phyloP scores from a whole-genome alignment of 2,888 invertebrate genomes.

The Diplazon laetatorius region DNA sequence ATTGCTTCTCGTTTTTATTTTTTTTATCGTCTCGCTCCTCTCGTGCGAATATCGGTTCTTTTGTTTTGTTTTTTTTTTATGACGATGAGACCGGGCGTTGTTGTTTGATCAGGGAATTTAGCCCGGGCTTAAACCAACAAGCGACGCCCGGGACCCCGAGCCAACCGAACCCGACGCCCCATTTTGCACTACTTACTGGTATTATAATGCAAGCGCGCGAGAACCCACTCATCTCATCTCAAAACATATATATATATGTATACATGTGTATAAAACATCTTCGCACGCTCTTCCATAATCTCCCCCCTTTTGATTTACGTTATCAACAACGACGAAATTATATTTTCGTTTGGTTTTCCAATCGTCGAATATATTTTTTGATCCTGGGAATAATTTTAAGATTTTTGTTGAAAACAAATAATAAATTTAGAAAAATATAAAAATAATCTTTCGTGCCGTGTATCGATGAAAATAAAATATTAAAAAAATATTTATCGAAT shows the following conservation, averaged over 20 bases:
- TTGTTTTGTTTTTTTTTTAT: constrained; percentile 20
- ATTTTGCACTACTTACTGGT: constrained; percentile 3
- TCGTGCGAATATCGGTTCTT: not conserved
- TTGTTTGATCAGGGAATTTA: constrained; percentile 69
- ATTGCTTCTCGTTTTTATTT: constrained; percentile 41
- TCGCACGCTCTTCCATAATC: too few species aligned
- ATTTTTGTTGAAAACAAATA: too few species aligned
- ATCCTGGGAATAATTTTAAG: too few species aligned
- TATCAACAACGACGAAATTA: too few species aligned
- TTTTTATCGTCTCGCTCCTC: constrained; percentile 39
- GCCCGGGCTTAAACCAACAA: constrained; percentile 64
- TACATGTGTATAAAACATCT: too few species aligned
- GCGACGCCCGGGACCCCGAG: constrained; percentile 58
- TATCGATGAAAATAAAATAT: too few species aligned
- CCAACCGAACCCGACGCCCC: constrained; percentile 61
- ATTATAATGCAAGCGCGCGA: constrained; percentile 7
- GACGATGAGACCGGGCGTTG: constrained; percentile 56
- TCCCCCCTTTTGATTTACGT: too few species aligned
- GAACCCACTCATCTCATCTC: constrained; percentile 8
- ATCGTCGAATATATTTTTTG: too few species aligned
- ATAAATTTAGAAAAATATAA: too few species aligned
- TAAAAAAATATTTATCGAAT: too few species aligned
- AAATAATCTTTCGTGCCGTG: too few species aligned
- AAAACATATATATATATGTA: not conserved
- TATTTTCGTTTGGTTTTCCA: too few species aligned